Base-by-base conservation (phyloP, 1,140 invertebrate genomes). In the Protaetia brevitarsis region DNA sequence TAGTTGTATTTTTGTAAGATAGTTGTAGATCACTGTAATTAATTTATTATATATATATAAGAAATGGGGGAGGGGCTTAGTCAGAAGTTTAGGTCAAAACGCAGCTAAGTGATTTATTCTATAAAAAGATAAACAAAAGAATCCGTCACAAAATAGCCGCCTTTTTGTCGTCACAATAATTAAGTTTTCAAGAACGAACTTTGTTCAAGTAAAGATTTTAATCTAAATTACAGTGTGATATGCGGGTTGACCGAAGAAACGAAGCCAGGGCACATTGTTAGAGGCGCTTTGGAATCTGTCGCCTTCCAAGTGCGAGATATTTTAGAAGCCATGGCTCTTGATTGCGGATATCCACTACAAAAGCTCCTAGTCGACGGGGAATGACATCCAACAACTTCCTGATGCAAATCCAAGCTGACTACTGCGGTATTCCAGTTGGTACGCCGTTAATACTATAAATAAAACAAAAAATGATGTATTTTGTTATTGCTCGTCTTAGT, bases 361-460 rank as follows among this genome's bases (percentile, higher is more conserved):
- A 90, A 90, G 71, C 81, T 98, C 0, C 86, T 80, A 79, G 95
- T 97, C 2, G 96, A 98, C 77, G 96, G 96, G 96, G 96, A 21
- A 92, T 98, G 95, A 94, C 94, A 0, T 84, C 84, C 0, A 98
- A 97, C 76, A 85, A 87, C 72, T 81, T 93, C 10, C 83, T 98
- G 8, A 92, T 97, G 86, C 95, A 98, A 78, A 77, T 97, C 78
- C 93, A 97, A 78, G 92, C 97, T 7, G 95, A 99, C 79, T 85
- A 97, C 64, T 85, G 93, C 69, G 95, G 95, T 1, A 89, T 94
- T 72, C 86, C 88, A 69, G 87, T 95, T 65, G 76, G 76, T 77
- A 67, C 45, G 66, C 51, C 23, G 21, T 51, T 6, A 6, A 13
- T 51, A 58, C 10, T 23, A 41, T 19, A 10, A 13, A 10, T 1